A percentile compares a stretch with the other conserved stretches of the same genome.
phyloP scores from a whole-genome alignment of 2,113 vertebrate genomes.

The Dendrocopos noguchii region DNA sequence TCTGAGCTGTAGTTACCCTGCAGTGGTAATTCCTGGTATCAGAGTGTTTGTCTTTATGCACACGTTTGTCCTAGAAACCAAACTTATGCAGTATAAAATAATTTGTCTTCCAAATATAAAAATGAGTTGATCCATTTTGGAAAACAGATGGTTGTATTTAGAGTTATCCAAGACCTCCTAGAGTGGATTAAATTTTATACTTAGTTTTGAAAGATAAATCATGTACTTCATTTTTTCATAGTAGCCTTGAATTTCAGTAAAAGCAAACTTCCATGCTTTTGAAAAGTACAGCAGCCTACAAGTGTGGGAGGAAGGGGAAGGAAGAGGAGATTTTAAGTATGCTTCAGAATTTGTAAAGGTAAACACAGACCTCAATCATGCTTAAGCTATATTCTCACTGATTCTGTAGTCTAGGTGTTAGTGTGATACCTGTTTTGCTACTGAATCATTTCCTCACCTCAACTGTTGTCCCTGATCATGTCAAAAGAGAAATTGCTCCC shows the following conservation, averaged over 20 bases:
- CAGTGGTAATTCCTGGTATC: background rate
- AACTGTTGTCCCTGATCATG: background rate
- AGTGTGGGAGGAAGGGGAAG: background rate
- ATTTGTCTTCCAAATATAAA: slow-evolving; percentile 7
- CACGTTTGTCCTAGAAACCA: too few species aligned
- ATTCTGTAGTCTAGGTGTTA: background rate
- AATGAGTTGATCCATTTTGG: background rate
- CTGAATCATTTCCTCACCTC: background rate
- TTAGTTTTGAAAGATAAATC: background rate
- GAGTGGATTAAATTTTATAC: background rate
- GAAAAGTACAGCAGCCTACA: background rate
- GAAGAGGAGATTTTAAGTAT: background rate
- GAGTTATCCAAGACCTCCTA: background rate
- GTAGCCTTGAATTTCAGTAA: slow-evolving; percentile 23
- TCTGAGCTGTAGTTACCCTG: background rate
- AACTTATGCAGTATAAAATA: background rate
- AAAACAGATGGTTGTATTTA: background rate
- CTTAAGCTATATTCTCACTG: background rate
- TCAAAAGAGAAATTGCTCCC: background rate
- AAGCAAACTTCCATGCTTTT: background rate
- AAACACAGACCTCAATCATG: background rate
- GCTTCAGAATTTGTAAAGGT: background rate
- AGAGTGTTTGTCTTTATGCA: too few species aligned
- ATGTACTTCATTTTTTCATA: background rate
- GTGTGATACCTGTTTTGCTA: background rate